Evolutionary conservation across 2,797 vertebrate species (phyloP), one percentile per base, ranked within the genome.

Genomic region (Chiloscyllium punctatum): DNA sequence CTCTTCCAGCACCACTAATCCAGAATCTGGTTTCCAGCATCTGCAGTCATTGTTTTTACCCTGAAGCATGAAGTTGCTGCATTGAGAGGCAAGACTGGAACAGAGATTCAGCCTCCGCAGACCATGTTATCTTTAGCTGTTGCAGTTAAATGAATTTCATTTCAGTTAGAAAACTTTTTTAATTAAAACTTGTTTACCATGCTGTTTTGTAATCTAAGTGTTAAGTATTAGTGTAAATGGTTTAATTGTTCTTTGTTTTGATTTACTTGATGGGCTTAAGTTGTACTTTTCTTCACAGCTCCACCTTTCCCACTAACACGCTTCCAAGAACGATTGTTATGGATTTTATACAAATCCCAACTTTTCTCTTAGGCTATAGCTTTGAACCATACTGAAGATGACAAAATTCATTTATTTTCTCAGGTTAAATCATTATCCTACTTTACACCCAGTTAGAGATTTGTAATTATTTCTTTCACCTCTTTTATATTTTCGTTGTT

Each of bases 171-270:
- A 8, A 84, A 84, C 25, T 21, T 48, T 92, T 37, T n/a, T 21
- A 68, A 92, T 69, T 92, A 92, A 92, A 92, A 92, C 62, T 23
- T 92, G n/a, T 92, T 92, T 92, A 42, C 42, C 90, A 92, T 92
- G 90, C 21, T 92, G 90, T 42, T 92, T 69, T 92, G 21, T 69
- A 92, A 92, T 69, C n/a, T 68, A 42, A 37, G 66, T 92, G 90
- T 68, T 68, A 68, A 92, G 90, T 92, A 92, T 92, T 66, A 68
- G 62, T 68, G 33, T 68, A n/a, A 92, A 23, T 30, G 66, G 66
- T 92, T 92, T 68, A 42, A 92, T 9, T 7, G 37, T 69, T 92
- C 42, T 66, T 42, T 27, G 66, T 69, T 92, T 92, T 92, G 90
- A 92, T 92, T 69, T 92, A 69, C 90, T 92, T 69, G 90, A 69